These are phyloP conservation scores for Sorex fumeus DNA, from an alignment of 2,113 vertebrate genomes.

Conservation along the genomic window DNA sequence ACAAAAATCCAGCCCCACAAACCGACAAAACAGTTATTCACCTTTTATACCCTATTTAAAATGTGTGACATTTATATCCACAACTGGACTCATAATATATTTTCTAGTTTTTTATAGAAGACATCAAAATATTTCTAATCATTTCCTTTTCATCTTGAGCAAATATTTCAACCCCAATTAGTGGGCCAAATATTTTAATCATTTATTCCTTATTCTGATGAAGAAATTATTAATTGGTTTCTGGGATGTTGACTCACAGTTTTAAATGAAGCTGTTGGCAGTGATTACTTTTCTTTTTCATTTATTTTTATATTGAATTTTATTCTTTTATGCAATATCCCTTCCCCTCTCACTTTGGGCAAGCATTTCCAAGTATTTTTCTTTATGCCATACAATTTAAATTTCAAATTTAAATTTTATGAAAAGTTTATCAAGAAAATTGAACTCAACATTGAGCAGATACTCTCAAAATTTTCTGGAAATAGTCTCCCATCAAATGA, in stretches of 20 bases:
- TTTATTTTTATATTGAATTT: constrained; percentile 60
- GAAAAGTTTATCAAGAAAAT: background rate
- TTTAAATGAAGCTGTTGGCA: constrained; percentile 24
- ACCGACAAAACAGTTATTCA: constrained; percentile 71
- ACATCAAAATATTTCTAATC: constrained; percentile 59
- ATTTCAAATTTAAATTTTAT: background rate
- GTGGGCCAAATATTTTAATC: background rate
- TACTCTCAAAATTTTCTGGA: background rate
- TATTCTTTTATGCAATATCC: background rate
- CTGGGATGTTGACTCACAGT: constrained; percentile 40
- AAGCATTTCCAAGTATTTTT: constrained; percentile 18
- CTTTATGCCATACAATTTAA: background rate
- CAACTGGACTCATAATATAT: constrained; percentile 55
- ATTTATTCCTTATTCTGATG: constrained; percentile 31
- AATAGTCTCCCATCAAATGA: background rate
- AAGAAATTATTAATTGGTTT: constrained; percentile 54
- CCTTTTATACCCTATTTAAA: constrained; percentile 58
- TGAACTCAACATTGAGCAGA: background rate
- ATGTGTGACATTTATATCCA: constrained; percentile 62
- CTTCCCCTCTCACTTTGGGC: background rate
- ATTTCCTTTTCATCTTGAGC: constrained; percentile 68
- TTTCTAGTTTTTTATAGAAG: constrained; percentile 64
- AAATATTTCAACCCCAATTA: constrained; percentile 65
- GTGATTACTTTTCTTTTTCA: constrained; percentile 19
- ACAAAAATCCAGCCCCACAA: background rate